Evolutionary conservation across 2,888 invertebrate species (phyloP).

Genomic region (Platycheirus albimanus): DNA sequence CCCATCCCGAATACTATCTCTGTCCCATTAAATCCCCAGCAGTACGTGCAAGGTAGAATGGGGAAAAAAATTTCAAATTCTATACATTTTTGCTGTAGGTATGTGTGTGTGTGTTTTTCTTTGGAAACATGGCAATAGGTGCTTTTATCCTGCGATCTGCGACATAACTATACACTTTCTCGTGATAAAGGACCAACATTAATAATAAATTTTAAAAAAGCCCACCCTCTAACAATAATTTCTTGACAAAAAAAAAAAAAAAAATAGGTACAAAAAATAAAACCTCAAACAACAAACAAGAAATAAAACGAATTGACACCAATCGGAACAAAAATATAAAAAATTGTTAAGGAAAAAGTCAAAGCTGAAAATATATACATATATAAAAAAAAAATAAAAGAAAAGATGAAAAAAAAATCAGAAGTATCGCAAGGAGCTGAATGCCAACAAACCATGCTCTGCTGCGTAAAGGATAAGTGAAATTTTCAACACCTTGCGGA

Average conservation of each 20-base stretch:
- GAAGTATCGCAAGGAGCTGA: constrained; percentile 11
- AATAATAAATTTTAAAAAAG: constrained; percentile 47
- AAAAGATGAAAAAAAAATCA: constrained; percentile 6
- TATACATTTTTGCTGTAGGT: no score
- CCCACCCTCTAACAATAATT: constrained; percentile 24
- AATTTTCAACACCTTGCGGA: constrained; percentile 36
- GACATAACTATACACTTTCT: neutral
- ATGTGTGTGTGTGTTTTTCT: no score
- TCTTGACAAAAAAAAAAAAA: constrained; percentile 19
- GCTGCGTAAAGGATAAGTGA: constrained; percentile 36
- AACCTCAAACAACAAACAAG: constrained; percentile 33
- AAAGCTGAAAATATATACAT: no score
- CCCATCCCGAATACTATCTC: neutral
- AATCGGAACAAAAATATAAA: constrained; percentile 28
- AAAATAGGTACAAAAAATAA: constrained; percentile 12
- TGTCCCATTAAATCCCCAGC: constrained; percentile 22
- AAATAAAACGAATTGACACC: constrained; percentile 56
- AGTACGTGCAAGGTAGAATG: constrained; percentile 16
- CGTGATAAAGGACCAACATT: constrained; percentile 35
- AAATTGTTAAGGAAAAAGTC: constrained; percentile 13
- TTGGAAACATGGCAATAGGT: neutral
- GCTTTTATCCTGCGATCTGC: neutral
- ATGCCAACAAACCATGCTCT: constrained; percentile 26
- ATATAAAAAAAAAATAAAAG: constrained; percentile 5
- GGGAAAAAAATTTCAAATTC: neutral